Base-by-base conservation (phyloP, 2,797 vertebrate species). In the Danio jaintianensis region DNA sequence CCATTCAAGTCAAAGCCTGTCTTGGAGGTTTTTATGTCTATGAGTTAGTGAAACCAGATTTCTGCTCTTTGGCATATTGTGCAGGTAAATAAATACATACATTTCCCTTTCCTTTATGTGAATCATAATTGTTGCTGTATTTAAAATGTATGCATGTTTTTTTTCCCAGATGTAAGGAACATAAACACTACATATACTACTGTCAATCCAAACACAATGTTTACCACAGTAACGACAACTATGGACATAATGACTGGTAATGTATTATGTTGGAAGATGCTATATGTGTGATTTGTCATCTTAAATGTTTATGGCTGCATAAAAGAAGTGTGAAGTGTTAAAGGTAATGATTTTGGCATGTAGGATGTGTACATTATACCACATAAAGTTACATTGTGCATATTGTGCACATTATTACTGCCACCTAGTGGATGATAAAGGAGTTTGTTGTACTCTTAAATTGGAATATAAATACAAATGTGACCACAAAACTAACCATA, bases 1-100 rank as follows among this genome's bases (percentile, higher is more conserved):
- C 73, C 0, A 75, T 75, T 15, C n/a, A 52, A 63, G 73, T 75
- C 11, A 75, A 75, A 75, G 73, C 58, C 58, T 75, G 73, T 2
- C 29, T 73, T 2, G 73, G 58, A 0, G 5, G 36, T 52, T 75
- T 62, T 63, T 75, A 63, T 52, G 73, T 75, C 2, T 75, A 75
- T 40, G 73, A 75, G 45, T 50, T 75, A 75, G 58, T 75, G 36
- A 7, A 36, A 12, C 56, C 73, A 20, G 4, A 0, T 7, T 75
- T 62, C 29, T 75, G 73, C 58, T 62, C 43, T 20, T 50, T 50
- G 43, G 58, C 73, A 0, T 75, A 75, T n/a, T 75, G 73, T 15
- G 77, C 70, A 78, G 81, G 81, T 82, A 59, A 48, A 22, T 16
- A 68, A 0, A 43, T 56, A 40, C 29, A 1, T 40, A 38, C 13